These are phyloP conservation scores for Mus pahari DNA, from an alignment of 2,113 vertebrate species.

Conservation along the genomic window DNA sequence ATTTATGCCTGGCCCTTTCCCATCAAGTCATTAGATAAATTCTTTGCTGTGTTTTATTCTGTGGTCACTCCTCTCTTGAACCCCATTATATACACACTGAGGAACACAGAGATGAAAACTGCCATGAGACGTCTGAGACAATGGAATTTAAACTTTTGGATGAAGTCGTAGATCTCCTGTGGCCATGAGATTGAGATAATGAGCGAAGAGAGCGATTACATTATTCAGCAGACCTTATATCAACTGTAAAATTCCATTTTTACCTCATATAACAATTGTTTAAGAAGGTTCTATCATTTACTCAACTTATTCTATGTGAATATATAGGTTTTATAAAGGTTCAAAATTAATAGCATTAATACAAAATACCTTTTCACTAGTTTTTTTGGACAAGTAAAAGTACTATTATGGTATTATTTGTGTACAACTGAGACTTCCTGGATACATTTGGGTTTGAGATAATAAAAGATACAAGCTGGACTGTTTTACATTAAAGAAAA, in stretches of 20 bases:
- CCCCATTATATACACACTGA: conserved; percentile 77
- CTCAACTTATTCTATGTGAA: not conserved
- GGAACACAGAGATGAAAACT: conserved; percentile 79
- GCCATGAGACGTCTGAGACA: conserved; percentile 65
- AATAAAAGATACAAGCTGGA: not conserved
- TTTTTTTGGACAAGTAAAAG: not conserved
- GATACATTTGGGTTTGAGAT: not conserved
- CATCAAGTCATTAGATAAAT: conserved; percentile 69
- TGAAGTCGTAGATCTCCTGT: conserved; percentile 31
- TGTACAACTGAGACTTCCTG: not conserved
- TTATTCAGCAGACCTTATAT: not conserved
- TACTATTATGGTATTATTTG: not conserved
- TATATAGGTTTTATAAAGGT: not conserved
- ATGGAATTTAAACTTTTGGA: not conserved
- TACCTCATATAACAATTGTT: not conserved
- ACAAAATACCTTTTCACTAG: not conserved
- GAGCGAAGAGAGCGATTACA: not conserved
- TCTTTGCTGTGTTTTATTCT: conserved; percentile 75
- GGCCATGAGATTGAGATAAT: not conserved
- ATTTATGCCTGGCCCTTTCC: conserved; percentile 73
- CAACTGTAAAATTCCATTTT: not conserved
- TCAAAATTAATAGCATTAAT: not conserved
- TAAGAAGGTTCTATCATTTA: not conserved
- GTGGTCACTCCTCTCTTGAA: conserved; percentile 77
- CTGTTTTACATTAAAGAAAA: not conserved